Conservation (phyloP, 2,888 invertebrate genomes). For the Sphaeridia pumilis region DNA sequence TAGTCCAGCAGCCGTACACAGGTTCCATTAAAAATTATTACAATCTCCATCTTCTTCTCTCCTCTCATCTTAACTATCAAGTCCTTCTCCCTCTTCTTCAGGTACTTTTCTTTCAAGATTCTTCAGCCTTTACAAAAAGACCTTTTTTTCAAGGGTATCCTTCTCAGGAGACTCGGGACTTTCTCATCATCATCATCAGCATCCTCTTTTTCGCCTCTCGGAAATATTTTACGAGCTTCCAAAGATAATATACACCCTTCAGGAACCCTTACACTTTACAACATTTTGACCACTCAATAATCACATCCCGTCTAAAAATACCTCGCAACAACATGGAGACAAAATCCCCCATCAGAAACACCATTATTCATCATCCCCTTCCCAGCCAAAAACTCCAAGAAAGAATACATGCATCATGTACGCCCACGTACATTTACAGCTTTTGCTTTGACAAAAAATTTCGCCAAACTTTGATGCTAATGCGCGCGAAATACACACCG, state of each 20-base stretch:
- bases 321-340: not conserved
- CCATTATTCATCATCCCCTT: too few relatives aligned
- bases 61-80: not conserved
- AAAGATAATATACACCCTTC: not conserved
- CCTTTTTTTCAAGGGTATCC: too few relatives aligned
- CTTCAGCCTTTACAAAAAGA: not conserved
- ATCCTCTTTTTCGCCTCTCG: not conserved
- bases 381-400: too few relatives aligned
- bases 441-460: too few relatives aligned
- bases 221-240: too few relatives aligned
- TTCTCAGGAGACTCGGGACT: too few relatives aligned
- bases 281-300: not conserved
- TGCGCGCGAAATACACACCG: too few relatives aligned
- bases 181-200: constrained; percentile 1
- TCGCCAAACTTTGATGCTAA: too few relatives aligned
- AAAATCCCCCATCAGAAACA: too few relatives aligned
- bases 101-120: too few relatives aligned
- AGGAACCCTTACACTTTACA: not conserved
- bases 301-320: constrained; percentile 1
- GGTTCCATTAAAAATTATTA: not conserved
- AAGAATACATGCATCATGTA: too few relatives aligned
- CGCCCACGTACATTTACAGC: too few relatives aligned
- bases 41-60: not conserved
- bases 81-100: not conserved
- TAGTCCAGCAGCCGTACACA: not conserved